A percentile compares a stretch with the other conserved stretches of the same genome.
Evolutionary conservation across 2,888 invertebrate genomes (phyloP).

Genomic region (Xanthorhoe spadicearia): DNA sequence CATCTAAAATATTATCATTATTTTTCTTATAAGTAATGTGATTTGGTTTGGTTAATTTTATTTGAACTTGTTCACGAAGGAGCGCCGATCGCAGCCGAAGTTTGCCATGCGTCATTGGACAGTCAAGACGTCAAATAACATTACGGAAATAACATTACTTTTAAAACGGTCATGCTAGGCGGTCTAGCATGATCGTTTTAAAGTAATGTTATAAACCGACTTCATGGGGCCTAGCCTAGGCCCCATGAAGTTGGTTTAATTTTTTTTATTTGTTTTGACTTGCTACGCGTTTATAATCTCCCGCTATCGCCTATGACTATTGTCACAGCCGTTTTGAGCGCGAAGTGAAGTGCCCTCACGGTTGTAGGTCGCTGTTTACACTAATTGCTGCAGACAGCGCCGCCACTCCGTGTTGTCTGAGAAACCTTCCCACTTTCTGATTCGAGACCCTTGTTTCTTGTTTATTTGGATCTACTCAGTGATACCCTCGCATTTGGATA

Average conservation of each 20-base stretch:
- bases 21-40: not conserved
- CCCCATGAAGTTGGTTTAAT: too few relatives aligned
- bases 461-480: not conserved
- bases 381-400: constrained; percentile 75
- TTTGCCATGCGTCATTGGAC: too few relatives aligned
- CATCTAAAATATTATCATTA: not conserved
- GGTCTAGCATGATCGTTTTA: too few relatives aligned
- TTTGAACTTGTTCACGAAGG: too few relatives aligned
- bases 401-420: constrained; percentile 54
- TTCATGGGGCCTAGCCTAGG: too few relatives aligned
- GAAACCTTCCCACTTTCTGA: constrained; percentile 43
- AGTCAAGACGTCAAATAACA: too few relatives aligned
- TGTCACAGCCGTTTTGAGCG: constrained; percentile 30
- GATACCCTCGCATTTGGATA: not conserved
- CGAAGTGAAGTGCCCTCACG: constrained; percentile 63
- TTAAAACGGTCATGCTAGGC: too few relatives aligned
- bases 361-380: constrained; percentile 73
- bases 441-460: constrained; percentile 24
- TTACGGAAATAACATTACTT: too few relatives aligned
- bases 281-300: constrained; percentile 2
- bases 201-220: too few relatives aligned
- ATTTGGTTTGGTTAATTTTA: too few relatives aligned
- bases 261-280: too few relatives aligned
- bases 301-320: constrained; percentile 34
- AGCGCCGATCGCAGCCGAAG: too few relatives aligned